Percentiles rank a stretch among this genome's conserved stretches.
Evolutionary conservation across 1,140 invertebrate genomes (phyloP).

Genomic region (Coenobita brevimanus): DNA sequence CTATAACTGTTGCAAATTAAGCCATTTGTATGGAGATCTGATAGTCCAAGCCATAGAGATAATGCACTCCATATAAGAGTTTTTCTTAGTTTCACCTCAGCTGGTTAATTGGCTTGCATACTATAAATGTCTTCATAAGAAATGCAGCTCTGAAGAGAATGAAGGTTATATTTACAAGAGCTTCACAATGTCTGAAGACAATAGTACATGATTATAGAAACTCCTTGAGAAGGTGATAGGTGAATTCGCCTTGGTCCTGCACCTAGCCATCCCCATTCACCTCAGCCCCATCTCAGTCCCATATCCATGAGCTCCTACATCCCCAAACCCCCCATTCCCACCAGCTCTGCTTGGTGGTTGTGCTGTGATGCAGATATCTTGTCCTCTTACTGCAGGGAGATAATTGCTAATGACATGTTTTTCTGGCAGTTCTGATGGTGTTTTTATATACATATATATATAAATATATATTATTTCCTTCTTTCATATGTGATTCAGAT

Average conservation of each 20-base stretch:
- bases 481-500: constrained; percentile 59
- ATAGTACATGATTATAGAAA: constrained; percentile 48
- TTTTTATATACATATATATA: constrained; percentile 18
- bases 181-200: constrained; percentile 56
- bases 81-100: constrained; percentile 31
- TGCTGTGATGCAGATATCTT: constrained; percentile 67
- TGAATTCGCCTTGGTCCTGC: constrained; percentile 55
- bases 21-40: constrained; percentile 57
- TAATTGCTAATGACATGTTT: constrained; percentile 60
- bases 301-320: too few relatives aligned
- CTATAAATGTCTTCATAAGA: constrained; percentile 26
- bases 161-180: constrained; percentile 63
- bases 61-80: constrained; percentile 36
- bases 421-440: constrained; percentile 59
- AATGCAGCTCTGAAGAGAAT: constrained; percentile 35
- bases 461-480: constrained; percentile 21
- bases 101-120: constrained; percentile 44
- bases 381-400: constrained; percentile 66
- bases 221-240: constrained; percentile 58
- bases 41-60: constrained; percentile 52
- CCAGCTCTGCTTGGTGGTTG: constrained; percentile 53
- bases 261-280: constrained; percentile 40
- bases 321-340: constrained; percentile 36
- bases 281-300: constrained; percentile 13
- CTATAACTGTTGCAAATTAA: constrained; percentile 51